A percentile compares a stretch with the other conserved stretches of the same genome.
Evolutionary conservation across 2,113 vertebrate species (phyloP).

Genomic region (Chaenogobius annularis): DNA sequence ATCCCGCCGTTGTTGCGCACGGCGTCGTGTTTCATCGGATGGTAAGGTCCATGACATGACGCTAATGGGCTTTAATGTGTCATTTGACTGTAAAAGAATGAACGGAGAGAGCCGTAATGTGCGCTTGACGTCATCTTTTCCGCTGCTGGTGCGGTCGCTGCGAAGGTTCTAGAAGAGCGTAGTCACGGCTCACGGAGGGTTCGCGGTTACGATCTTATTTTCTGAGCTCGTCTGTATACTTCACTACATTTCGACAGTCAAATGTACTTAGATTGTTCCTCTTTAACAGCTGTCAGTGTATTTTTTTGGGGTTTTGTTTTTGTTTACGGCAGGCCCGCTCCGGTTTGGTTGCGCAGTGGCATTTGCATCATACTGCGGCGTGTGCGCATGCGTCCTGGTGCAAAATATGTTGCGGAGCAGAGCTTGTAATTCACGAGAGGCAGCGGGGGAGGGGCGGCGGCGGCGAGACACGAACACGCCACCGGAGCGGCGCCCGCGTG

Average conservation of each 20-base stretch:
- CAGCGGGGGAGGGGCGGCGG: conserved; percentile 66
- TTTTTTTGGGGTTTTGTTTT: background rate
- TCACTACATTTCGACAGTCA: background rate
- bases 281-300: too few species aligned
- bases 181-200: conserved; percentile 10
- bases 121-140: conserved; percentile 81
- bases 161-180: conserved; percentile 76
- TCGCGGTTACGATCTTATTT: background rate
- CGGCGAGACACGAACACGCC: conserved; percentile 63
- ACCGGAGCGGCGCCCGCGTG: conserved; percentile 32
- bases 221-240: background rate
- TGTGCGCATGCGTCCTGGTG: conserved; percentile 72
- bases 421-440: conserved; percentile 53
- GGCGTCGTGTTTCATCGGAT: background rate
- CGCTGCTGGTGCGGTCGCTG: conserved; percentile 70
- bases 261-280: background rate
- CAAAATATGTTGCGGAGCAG: conserved; percentile 71
- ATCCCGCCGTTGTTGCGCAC: background rate
- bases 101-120: conserved; percentile 52
- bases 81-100: conserved; percentile 4
- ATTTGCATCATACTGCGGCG: conserved; percentile 66
- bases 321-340: conserved; percentile 16
- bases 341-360: conserved; percentile 76
- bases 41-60: background rate
- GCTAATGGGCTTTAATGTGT: conserved; percentile 1